Percentiles rank a stretch among this genome's conserved stretches.
Evolutionary conservation across 2,113 vertebrate genomes (phyloP).

Genomic region (Anseranas semipalmata): DNA sequence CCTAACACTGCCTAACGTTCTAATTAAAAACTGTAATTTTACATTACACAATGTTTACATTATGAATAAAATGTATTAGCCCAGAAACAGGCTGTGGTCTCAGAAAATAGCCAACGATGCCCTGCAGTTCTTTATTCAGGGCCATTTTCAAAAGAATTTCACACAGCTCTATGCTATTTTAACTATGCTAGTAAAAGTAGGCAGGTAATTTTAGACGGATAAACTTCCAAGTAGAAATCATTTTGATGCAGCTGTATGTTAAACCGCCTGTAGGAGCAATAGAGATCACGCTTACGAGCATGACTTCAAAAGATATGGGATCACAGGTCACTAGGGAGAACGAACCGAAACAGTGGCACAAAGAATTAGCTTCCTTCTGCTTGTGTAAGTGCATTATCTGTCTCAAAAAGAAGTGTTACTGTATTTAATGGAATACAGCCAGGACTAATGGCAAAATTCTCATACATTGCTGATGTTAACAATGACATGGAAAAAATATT

Average conservation of each 20-base stretch:
- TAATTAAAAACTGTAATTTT: neutral
- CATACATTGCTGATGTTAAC: neutral
- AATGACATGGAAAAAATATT: neutral
- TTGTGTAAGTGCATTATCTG: neutral
- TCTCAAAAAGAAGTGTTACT: neutral
- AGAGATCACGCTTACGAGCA: neutral
- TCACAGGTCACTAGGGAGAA: neutral
- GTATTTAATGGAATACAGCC: neutral
- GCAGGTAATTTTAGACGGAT: neutral
- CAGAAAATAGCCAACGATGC: neutral
- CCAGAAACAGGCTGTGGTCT: neutral
- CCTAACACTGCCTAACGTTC: neutral
- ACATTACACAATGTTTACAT: neutral
- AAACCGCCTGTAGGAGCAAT: neutral
- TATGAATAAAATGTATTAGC: neutral
- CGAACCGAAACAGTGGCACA: neutral
- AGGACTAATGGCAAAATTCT: neutral
- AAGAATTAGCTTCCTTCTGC: neutral
- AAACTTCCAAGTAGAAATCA: neutral
- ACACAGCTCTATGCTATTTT: neutral
- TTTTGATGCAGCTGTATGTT: neutral
- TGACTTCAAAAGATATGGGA: rapidly evolving
- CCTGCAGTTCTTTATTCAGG: neutral
- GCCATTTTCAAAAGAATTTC: neutral
- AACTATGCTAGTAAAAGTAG: neutral